Evolutionary conservation across 2,113 vertebrate species (phyloP).

Genomic region (Fulica atra): DNA sequence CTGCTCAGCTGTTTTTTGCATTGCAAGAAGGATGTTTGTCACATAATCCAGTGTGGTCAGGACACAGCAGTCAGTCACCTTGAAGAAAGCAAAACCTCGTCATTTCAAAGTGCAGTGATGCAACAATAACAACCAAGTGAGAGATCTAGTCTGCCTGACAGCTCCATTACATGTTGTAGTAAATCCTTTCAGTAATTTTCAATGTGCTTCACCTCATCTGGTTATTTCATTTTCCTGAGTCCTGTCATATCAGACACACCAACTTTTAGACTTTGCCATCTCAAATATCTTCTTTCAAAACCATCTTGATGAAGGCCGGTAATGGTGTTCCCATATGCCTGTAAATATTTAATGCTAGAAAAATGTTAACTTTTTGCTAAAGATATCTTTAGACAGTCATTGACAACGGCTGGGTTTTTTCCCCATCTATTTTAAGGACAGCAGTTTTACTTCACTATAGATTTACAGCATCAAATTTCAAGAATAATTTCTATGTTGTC

Average conservation of each 20-base stretch:
- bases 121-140: background rate
- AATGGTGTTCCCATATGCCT: background rate
- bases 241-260: background rate
- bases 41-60: background rate
- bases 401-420: background rate
- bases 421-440: background rate
- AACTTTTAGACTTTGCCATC: background rate
- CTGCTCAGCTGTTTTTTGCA: background rate
- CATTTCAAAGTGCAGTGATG: background rate
- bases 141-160: background rate
- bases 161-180: background rate
- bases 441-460: background rate
- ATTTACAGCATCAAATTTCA: background rate
- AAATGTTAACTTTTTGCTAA: background rate
- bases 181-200: background rate
- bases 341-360: background rate
- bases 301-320: background rate
- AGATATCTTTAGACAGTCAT: background rate
- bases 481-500: background rate
- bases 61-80: background rate
- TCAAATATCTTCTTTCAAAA: conserved; percentile 8
- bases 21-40: background rate
- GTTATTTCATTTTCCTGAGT: background rate
- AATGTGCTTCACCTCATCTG: background rate
- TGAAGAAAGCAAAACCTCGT: background rate